Evolutionary conservation across 2,888 invertebrate genomes (phyloP), one percentile per base, ranked within the genome.

Genomic region (Malthinus seriepunctatus): DNA sequence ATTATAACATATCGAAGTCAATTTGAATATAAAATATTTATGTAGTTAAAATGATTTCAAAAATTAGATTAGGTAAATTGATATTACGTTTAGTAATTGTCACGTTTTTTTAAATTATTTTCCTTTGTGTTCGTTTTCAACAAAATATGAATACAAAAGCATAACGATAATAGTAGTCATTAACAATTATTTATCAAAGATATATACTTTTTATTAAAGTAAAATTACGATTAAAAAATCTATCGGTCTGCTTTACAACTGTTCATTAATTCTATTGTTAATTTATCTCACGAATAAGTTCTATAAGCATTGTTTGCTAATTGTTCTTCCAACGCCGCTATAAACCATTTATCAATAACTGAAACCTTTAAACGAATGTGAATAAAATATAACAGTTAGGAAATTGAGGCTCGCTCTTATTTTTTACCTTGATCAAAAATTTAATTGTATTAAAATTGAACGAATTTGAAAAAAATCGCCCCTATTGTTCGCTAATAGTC

Each of bases 181-280:
- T 42, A 42, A 42, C 39, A 42, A 42, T 42, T 42, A 42, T 42
- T 42, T 42, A 42, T 42, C 39, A 12, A 14, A 42, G 39, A 23
- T 42, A 15, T 15, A 42, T n/a, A 42, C 23, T 42, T 42, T 42
- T 42, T 42, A 42, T 15, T 23, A 42, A 42, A 9, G 39, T 42
- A 42, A 15, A 42, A 15, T 42, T 42, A 42, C 39, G 39, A 42
- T 42, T 9, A 14, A 42, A 42, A 42, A 42, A 45, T 50, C 35
- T 42, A 44, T 37, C 44, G 32, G 37, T 37, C 14, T 45, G 31
- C 10, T 42, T 51, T 38, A 31, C 35, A 47, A 46, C 32, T 35
- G 56, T 51, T 56, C 56, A 56, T 56, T 56, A 56, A 56, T 15
- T 56, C 51, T 42, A 56, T 56, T 56, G 56, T 56, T 51, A 56